Base-by-base conservation (phyloP, 1,140 invertebrate genomes). In the Theocolax elegans region DNA sequence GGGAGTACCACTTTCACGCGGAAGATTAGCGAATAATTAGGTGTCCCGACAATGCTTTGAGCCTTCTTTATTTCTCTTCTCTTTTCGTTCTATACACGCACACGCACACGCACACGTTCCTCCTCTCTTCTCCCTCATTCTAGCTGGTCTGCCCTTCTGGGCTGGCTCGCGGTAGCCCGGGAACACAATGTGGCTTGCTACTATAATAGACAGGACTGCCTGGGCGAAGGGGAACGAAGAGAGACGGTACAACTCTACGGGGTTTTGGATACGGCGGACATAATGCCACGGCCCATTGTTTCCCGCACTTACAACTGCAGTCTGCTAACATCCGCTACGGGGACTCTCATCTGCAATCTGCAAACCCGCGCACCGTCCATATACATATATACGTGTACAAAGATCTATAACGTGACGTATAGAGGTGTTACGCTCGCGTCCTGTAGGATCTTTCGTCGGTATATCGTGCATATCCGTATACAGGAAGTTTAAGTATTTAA, bases 21-120 rank as follows among this genome's bases (percentile, higher is more conserved):
- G 75, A 80, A 80, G 79, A 83, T 83, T 83, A 79, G 79, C 77
- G 79, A 81, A 80, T 83, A 83, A 81, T 83, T 83, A 81, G 77
- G 77, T 77, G 79, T 79, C 73, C 75, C 79, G 75, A 81, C 79
- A 82, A 82, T 81, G 72, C 76, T 65, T n/a, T 77, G 70, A 68
- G 72, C 15, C 9, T 44, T 7, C n/a, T 38, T 29, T 25, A 19
- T 35, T 53, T 21, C 64, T 23, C 25, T 58, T 54, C 17, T 46
- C 15, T n/a, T 17, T 10, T 3, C 27, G 0, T 12, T 42, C n/a
- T n/a, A n/a, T n/a, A n/a, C n/a, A n/a, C n/a, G n/a, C n/a, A n/a
- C n/a, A n/a, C n/a, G n/a, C n/a, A n/a, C n/a, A n/a, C n/a, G n/a
- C n/a, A n/a, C n/a, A n/a, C n/a, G n/a, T n/a, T n/a, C 15, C 35